Evolutionary conservation across 2,888 invertebrate genomes (phyloP), one percentile per base, ranked within the genome.

Genomic region (Colletes collaris): DNA sequence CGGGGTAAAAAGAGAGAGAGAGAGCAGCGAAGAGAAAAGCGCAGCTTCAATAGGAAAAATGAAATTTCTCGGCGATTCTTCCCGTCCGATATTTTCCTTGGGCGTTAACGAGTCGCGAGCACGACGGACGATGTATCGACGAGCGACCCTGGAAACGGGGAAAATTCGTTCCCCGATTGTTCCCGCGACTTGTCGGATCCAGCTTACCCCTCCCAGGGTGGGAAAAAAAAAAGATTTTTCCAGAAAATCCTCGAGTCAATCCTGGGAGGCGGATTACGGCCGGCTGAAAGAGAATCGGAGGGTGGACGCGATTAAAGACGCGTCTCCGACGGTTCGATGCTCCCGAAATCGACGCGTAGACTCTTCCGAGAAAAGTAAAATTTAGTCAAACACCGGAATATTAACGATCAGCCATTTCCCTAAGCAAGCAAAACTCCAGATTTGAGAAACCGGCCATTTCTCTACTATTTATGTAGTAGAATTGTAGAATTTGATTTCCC

Each of bases 221-320:
- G 44, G 53, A 10, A 56, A 52, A 63, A 59, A 35, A 53, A 64
- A 55, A 58, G 40, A 13, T 58, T 58, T 70, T 58, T 50, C 49
- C 16, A 27, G 56, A 35, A 58, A 70, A 65, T 71, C 65, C 76
- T 58, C 58, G 46, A 71, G 64, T 65, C 59, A 71, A 76, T 76
- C 53, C 71, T 44, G 44, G 44, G 53, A 58, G 60, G 56, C 63
- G 62, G 63, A 40, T 60, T 59, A 58, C 65, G 60, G 49, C 37
- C 59, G 71, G 64, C 58, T 46, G 53, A 40, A 46, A 70, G 53
- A 64, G 56, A 58, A 78, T 64, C 67, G 56, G 50, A 27, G 58
- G 52, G 19, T 40, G 46, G 19, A 66, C 66, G 44, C 67, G 56
- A 58, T 64, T 63, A 63, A 64, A 71, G 63, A 46, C 63, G 37